Evolutionary conservation across 2,797 vertebrate species (phyloP).

Genomic region (Telmatherina bonti): DNA sequence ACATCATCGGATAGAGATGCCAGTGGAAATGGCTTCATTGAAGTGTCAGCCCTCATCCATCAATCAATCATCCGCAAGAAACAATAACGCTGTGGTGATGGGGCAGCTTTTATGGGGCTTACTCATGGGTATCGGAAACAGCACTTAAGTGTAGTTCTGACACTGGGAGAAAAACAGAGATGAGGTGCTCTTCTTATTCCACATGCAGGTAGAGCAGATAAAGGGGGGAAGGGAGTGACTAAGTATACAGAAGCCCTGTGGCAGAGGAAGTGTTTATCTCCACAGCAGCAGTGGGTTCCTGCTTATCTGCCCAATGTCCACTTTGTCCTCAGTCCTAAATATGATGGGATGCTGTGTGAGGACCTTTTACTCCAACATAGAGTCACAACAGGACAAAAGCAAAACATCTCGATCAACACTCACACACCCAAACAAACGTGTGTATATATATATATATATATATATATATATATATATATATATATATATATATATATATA

Average conservation of each 20-base stretch:
- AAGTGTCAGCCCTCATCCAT: constrained; percentile 99
- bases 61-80: constrained; percentile 99
- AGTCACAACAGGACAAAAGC: not conserved
- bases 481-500: no score
- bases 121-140: constrained; percentile 98
- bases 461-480: no score
- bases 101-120: constrained; percentile 97
- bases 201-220: constrained; percentile 75
- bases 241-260: constrained; percentile 53
- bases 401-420: not conserved
- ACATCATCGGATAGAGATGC: constrained; percentile 99
- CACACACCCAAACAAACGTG: no score
- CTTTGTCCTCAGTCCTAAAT: constrained; percentile 6
- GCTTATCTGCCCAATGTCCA: constrained; percentile 16
- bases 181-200: constrained; percentile 74
- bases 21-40: constrained; percentile 99
- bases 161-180: constrained; percentile 85
- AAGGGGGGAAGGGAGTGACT: constrained; percentile 70
- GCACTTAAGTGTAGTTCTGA: constrained; percentile 97
- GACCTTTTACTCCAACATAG: no score
- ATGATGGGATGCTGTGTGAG: not conserved
- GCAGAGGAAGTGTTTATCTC: constrained; percentile 46
- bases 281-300: constrained; percentile 30
- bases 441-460: no score
- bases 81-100: constrained; percentile 94